Base-by-base conservation (phyloP, 1,140 invertebrate genomes). In the Zaprionus davidi region DNA sequence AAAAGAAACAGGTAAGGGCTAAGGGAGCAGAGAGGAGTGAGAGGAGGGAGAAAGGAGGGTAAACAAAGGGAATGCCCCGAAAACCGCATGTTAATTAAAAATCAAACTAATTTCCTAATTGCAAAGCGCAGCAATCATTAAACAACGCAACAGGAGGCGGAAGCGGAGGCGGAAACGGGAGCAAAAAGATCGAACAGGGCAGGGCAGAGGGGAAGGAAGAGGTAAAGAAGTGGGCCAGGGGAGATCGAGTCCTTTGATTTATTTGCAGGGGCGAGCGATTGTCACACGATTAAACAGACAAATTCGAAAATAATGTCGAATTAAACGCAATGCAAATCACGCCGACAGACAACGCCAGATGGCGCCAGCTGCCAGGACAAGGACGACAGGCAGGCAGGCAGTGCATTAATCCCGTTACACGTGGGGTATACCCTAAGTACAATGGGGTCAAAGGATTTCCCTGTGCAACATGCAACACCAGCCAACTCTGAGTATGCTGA, bases 81-180 rank as follows among this genome's bases (percentile, higher is more conserved):
- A 79, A 82, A 90, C 85, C 85, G 85, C 85, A 90, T 90, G 85
- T 90, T 90, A 90, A 90, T 90, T 90, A 90, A 90, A 90, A 90
- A 90, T 90, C 85, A 90, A 90, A 90, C 85, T 90, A 90, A 90
- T 90, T 90, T 90, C 85, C 85, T 90, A 90, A 90, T 90, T 90
- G 85, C 85, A 79, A 90, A 82, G 79, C 83, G 79, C 69, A 86
- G 79, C 79, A 86, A 90, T 90, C 85, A 90, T 90, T 90, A 82
- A 90, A 81, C 85, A 85, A 53, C 59, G 75, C 78, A 79, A 64
- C 36, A 60, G 70, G 12, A 44, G 41, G 6, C 15, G 46, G 24
- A 65, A 12, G 55, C 2, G 62, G 49, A 56, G 55, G 20, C 46
- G 17, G 81, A 69, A 65, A 24, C 49, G 20, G 22, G 20, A 53